Base-by-base conservation (phyloP, 2,113 vertebrate species). In the Egretta garzetta region DNA sequence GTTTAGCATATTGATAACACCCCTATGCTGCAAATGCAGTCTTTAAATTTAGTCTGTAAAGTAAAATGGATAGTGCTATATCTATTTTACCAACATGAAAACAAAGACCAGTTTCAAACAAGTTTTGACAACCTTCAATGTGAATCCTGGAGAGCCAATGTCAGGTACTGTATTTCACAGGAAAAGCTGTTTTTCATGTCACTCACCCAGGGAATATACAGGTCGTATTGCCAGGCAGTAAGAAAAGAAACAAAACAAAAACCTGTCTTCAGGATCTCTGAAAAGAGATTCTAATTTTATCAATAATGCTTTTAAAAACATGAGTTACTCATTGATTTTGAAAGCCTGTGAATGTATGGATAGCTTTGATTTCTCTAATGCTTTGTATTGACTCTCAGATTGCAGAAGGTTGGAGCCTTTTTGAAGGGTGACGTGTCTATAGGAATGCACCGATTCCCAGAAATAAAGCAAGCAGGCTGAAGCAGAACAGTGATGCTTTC, bases 231-330 rank as follows among this genome's bases (percentile, higher is more conserved):
- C 30, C 47, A 82, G 52, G 39, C 30, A 63, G 2, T 60, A 41
- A 53, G n/a, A 60, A 70, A 83, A 72, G 43, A 80, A 91, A 80
- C 7, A 6, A 85, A 90, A 22, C 4, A 24, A 80, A 88, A 41
- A 7, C 8, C 18, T 72, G 27, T 41, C 35, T 43, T 91, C 9
- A 33, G 10, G 56, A 64, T 79, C 26, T 88, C 22, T 72, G 37
- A 67, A 16, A 59, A 72, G 10, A 47, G 30, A 39, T 74, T 85
- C 37, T 72, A 75, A 90, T 93, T 66, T 19, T 75, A 62, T 87
- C 8, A 4, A 82, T 91, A 83, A 90, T 79, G 22, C 22, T 59
- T 95, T 85, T 87, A 43, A 85, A 88, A 91, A 60, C 24, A 64
- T 24, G 19, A 93, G 35, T 70, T 80, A 47, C 4, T 85, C 5